These are phyloP conservation scores for Nyctibius bracteatus DNA, from an alignment of 2,113 vertebrate genomes.

Conservation along the genomic window DNA sequence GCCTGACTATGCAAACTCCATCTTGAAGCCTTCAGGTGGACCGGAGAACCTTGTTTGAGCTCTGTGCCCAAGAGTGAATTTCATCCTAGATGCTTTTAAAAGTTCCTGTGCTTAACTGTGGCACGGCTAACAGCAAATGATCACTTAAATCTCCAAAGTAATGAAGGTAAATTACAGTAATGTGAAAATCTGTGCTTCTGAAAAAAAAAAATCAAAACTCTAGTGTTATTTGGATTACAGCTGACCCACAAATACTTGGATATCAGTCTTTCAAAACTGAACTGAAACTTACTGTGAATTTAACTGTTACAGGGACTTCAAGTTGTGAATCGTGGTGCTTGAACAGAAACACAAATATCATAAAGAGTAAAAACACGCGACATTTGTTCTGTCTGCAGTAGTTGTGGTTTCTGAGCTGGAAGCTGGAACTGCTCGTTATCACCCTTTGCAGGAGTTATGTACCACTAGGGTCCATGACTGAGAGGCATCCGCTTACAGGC, in stretches of 20 bases:
- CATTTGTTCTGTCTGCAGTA: background rate
- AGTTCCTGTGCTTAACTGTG: background rate
- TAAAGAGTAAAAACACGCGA: background rate
- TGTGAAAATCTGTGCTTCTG: background rate
- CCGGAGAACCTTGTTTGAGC: constrained; percentile 8
- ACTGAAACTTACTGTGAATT: background rate
- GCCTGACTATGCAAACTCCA: background rate
- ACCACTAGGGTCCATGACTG: background rate
- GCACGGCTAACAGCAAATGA: background rate
- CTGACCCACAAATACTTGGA: background rate
- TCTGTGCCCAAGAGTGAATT: constrained; percentile 12
- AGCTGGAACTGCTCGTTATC: background rate
- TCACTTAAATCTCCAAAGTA: constrained; percentile 15
- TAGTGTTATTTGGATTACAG: background rate
- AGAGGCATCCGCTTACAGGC: background rate
- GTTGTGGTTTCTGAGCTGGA: background rate
- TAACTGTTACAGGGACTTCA: background rate
- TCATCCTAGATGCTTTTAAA: background rate
- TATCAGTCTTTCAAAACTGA: background rate
- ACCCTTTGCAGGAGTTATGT: background rate
- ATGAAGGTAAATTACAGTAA: constrained; percentile 13
- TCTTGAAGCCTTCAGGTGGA: background rate
- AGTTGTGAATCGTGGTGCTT: background rate
- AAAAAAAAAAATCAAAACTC: background rate
- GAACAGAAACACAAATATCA: background rate